Evolutionary conservation across 2,797 vertebrate genomes (phyloP).

Genomic region (Pogonophryne albipinna): DNA sequence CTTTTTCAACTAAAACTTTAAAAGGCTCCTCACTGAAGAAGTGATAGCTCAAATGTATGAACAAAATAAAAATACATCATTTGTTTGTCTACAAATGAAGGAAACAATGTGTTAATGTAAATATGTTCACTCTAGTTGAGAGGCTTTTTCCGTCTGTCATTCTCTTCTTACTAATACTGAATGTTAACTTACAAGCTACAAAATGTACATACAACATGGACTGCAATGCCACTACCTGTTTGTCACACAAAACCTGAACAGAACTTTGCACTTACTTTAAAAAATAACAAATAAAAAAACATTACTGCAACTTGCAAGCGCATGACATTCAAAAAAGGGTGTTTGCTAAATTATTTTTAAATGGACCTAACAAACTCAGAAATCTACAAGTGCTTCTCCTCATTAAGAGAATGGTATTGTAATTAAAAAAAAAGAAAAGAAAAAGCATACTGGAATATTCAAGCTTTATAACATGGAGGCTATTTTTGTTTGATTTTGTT

Average conservation of each 20-base stretch:
- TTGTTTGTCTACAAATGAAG: slow-evolving; percentile 9
- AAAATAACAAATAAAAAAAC: slow-evolving; percentile 35
- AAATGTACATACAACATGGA: slow-evolving; percentile 67
- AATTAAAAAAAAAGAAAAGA: slow-evolving; percentile 16
- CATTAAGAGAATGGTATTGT: slow-evolving; percentile 59
- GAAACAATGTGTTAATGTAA: slow-evolving; percentile 45
- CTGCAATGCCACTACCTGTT: slow-evolving; percentile 63
- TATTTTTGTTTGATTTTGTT: slow-evolving; percentile 73
- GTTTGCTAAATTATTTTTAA: slow-evolving; percentile 63
- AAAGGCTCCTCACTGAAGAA: slow-evolving; percentile 8
- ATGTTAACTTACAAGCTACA: slow-evolving; percentile 56
- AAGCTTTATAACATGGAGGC: slow-evolving; percentile 67
- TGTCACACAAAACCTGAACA: slow-evolving; percentile 52
- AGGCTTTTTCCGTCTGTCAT: slow-evolving; percentile 47
- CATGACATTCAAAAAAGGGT: slow-evolving; percentile 73
- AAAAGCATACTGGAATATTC: slow-evolving; percentile 57
- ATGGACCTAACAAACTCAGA: slow-evolving; percentile 52
- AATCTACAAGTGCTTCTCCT: slow-evolving; percentile 57
- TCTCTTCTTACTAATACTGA: slow-evolving; percentile 58
- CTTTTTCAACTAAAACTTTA: neutral
- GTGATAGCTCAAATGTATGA: slow-evolving; percentile 1
- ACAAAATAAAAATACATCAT: slow-evolving; percentile 1
- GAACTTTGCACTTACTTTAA: slow-evolving; percentile 63
- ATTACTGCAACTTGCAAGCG: slow-evolving; percentile 74
- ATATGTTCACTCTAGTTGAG: slow-evolving; percentile 29